These are phyloP conservation scores for Pecten maximus DNA, from an alignment of 2,888 invertebrate species.

Conservation along the genomic window DNA sequence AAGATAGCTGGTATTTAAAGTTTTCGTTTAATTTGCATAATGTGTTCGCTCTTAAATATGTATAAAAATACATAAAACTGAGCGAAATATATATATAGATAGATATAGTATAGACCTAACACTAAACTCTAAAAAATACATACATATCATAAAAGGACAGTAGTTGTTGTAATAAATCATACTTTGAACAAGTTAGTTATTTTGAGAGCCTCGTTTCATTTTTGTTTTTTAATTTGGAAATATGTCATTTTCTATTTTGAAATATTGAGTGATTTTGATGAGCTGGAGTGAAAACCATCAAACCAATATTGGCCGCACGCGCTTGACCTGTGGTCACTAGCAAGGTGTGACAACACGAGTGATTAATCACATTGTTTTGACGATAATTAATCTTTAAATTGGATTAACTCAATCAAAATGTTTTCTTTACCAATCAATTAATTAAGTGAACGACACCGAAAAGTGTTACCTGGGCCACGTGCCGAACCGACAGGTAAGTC, in stretches of 20 bases:
- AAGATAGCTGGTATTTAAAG: no score
- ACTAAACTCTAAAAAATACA: no score
- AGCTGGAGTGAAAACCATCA: not conserved
- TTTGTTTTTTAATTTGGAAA: not conserved
- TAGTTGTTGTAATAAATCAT: no score
- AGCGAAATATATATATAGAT: no score
- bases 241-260: not conserved
- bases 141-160: no score
- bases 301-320: not conserved
- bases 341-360: not conserved
- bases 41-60: no score
- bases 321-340: not conserved
- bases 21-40: no score
- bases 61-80: no score
- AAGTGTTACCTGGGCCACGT: not conserved
- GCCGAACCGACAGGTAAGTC: not conserved
- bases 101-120: no score
- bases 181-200: no score
- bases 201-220: no score
- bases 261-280: not conserved
- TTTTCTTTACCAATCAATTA: not conserved
- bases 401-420: not conserved
- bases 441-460: not conserved
- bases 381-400: not conserved
- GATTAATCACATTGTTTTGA: slow-evolving; percentile 15